Evolutionary conservation across 2,797 vertebrate genomes (phyloP), one percentile per base, ranked within the genome.

Genomic region (Pyrocephalus nanus): DNA sequence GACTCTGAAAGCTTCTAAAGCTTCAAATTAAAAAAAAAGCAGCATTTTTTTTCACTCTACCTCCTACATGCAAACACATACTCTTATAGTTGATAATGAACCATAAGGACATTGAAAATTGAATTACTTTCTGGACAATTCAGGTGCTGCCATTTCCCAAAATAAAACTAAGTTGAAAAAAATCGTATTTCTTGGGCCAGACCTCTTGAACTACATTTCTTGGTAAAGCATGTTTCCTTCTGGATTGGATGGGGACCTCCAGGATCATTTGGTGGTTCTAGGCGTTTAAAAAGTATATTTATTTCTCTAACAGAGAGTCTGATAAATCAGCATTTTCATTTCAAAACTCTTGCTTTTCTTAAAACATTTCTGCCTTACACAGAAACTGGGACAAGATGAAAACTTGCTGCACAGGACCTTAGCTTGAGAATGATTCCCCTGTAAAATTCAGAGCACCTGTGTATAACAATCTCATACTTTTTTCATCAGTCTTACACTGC

Each of bases 211-310:
- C 75, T 92, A 32, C 55, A 22, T 90, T 94, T 78, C 72, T 77
- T 96, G 90, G 88, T 93, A 91, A 74, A 80, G 32, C 2, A 5
- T 55, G 14, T 96, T 97, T 97, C 93, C 83, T 94, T 92, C 82
- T 90, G 48, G 23, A 12, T 67, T 89, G 64, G n/a, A 30, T 95
- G 43, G 55, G 29, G 5, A 66, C 67, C 64, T 86, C 45, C 88
- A 77, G 53, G 79, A 77, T 95, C 34, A 30, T 74, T 78, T 83
- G 66, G 38, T 90, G 81, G 51, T 89, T 92, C 48, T 58, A 92
- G 74, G 38, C n/a, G 50, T 76, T 90, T 90, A 36, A 78, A 91
- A 86, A 70, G 15, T 70, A 15, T 38, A 6, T 85, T 64, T 70
- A 13, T 93, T 34, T 91, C 30, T 93, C 12, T 82, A 65, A 64